Conservation (phyloP, 2,113 vertebrate genomes). For the Pungitius pungitius region DNA sequence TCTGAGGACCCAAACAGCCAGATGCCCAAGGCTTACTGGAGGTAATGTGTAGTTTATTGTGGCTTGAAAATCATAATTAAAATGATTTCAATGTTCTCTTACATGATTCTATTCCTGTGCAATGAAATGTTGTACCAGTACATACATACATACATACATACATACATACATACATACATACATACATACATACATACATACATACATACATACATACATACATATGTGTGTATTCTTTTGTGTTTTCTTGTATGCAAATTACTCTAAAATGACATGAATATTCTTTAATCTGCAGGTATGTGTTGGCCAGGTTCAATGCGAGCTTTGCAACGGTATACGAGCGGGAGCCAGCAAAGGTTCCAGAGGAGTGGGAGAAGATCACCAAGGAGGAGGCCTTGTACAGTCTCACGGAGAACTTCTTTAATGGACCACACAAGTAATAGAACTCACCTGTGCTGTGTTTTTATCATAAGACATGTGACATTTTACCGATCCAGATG, state of each 20-base stretch:
- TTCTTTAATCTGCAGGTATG: constrained; percentile 58
- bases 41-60: constrained; percentile 49
- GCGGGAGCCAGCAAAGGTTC: constrained; percentile 51
- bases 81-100: not conserved
- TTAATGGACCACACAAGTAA: constrained; percentile 9
- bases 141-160: not conserved
- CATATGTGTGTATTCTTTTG: too few relatives aligned
- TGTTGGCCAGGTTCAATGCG: constrained; percentile 69
- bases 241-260: not conserved
- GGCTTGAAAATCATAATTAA: not conserved
- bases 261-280: not conserved
- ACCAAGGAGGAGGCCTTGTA: constrained; percentile 64
- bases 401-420: constrained; percentile 60
- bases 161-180: too few relatives aligned
- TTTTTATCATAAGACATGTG: not conserved
- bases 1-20: constrained; percentile 45
- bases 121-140: not conserved
- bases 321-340: constrained; percentile 69
- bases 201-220: too few relatives aligned
- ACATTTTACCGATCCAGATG: not conserved
- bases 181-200: too few relatives aligned
- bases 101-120: not conserved
- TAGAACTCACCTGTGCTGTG: not conserved
- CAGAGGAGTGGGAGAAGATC: constrained; percentile 69
- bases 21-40: constrained; percentile 69